Evolutionary conservation across 2,797 vertebrate genomes (phyloP).

Genomic region (Onychomys leucogaster): DNA sequence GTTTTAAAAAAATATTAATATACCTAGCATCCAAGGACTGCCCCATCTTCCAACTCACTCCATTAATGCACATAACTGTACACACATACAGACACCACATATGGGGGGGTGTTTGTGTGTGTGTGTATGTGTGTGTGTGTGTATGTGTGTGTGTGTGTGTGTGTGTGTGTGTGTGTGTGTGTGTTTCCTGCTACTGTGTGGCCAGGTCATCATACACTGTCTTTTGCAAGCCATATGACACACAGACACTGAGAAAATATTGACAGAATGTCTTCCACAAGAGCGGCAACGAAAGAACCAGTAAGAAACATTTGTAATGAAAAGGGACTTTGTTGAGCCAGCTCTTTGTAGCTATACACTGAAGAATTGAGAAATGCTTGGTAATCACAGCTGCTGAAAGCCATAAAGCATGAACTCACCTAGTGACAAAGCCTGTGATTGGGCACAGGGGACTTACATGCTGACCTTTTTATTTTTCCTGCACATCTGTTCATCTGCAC

Average conservation of each 20-base stretch:
- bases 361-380: constrained; percentile 61
- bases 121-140: not conserved
- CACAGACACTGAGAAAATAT: constrained; percentile 42
- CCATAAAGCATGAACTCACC: constrained; percentile 51
- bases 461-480: not conserved
- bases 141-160: not conserved
- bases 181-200: not conserved
- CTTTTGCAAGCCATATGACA: not conserved
- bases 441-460: not conserved
- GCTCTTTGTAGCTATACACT: constrained; percentile 8
- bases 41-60: not conserved
- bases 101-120: not conserved
- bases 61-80: not conserved
- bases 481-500: constrained; percentile 55
- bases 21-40: not conserved
- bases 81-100: not conserved
- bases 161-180: not conserved
- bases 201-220: not conserved
- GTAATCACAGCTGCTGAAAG: constrained; percentile 58
- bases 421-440: not conserved
- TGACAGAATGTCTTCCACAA: constrained; percentile 41
- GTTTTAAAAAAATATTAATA: constrained; percentile 46
- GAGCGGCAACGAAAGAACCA: constrained; percentile 47
- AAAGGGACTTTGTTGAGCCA: constrained; percentile 41
- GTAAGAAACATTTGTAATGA: not conserved